Evolutionary conservation across 2,797 vertebrate species (phyloP), one percentile per base, ranked within the genome.

Genomic region (Mormyrus proboscirostris): DNA sequence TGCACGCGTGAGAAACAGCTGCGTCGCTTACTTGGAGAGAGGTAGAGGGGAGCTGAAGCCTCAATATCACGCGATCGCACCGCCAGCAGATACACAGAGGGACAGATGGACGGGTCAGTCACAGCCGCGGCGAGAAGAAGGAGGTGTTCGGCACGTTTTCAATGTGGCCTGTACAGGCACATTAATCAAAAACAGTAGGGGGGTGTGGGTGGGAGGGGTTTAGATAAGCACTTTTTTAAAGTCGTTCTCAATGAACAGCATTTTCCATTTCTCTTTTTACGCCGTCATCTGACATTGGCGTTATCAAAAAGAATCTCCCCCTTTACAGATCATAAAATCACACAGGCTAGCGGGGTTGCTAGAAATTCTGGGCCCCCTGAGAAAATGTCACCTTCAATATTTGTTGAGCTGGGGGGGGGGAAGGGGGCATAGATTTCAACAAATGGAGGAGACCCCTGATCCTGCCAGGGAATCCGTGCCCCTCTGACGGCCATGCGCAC

Each of bases 121-220:
- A 29, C 10, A 85, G 47, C 47, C 47, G 5, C 12, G 83, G 50
- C 6, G 25, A 86, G 83, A 86, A 86, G 47, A 16, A 53, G 47
- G 50, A 53, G 83, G 16, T 86, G 83, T 86, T 86, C 49, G 22
- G 83, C 50, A 50, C 83, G 19, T n/a, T 87, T 57, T 87, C 51
- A 51, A n/a, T 2, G 85, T 0, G 9, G 19, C 51, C 25, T 7
- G 19, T 41, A 87, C 25, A 87, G 53, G 19, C 29, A 57, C 85
- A 59, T 87, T 87, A 59, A 87, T 86, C 85, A 87, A 41, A 57
- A 87, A 41, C 85, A 38, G 53, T 29, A 38, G 53, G 85, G 53
- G 16, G 33, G 16, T 4, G 22, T n/a, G 50, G 59, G 59, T 9
- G 59, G 22, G 59, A 10, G 59, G 16, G 53, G 85, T 19, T 33